A percentile compares a stretch with the other conserved stretches of the same genome.
These are phyloP conservation scores for Protophormia terraenovae DNA, from an alignment of 2,888 invertebrate genomes.

Conservation along the genomic window DNA sequence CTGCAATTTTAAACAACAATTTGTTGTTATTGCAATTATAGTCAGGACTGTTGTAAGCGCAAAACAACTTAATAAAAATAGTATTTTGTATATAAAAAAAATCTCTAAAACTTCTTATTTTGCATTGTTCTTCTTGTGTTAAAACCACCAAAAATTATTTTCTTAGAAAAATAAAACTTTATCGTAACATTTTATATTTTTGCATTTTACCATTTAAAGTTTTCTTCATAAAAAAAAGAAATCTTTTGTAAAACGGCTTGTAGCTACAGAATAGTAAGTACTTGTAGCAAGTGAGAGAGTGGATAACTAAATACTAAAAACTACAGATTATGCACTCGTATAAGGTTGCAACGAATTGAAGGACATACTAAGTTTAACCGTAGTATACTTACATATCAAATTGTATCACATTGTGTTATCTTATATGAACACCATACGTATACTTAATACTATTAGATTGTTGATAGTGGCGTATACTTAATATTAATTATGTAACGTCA, in stretches of 20 bases:
- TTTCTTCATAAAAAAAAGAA: background rate
- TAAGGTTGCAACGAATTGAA: background rate
- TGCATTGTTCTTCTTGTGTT: background rate
- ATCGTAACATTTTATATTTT: conserved; percentile 6
- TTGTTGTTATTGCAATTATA: background rate
- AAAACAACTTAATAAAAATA: background rate
- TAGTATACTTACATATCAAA: too few relatives aligned
- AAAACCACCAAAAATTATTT: conserved; percentile 21
- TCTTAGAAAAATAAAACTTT: conserved; percentile 31
- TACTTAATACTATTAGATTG: too few relatives aligned
- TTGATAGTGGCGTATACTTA: too few relatives aligned
- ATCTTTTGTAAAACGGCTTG: background rate
- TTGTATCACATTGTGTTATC: too few relatives aligned
- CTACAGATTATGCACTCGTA: too few relatives aligned
- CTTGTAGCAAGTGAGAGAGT: background rate
- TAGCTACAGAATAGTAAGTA: background rate
- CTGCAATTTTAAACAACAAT: background rate
- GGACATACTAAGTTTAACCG: too few relatives aligned
- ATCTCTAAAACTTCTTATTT: background rate
- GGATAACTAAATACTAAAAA: background rate
- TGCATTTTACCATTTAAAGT: background rate
- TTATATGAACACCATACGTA: too few relatives aligned
- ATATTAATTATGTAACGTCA: too few relatives aligned
- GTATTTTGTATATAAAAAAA: background rate
- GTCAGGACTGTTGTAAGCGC: background rate